Percentiles rank a stretch among this genome's conserved stretches.
Evolutionary conservation across 2,113 vertebrate species (phyloP).

Genomic region (Hydropotes inermis): DNA sequence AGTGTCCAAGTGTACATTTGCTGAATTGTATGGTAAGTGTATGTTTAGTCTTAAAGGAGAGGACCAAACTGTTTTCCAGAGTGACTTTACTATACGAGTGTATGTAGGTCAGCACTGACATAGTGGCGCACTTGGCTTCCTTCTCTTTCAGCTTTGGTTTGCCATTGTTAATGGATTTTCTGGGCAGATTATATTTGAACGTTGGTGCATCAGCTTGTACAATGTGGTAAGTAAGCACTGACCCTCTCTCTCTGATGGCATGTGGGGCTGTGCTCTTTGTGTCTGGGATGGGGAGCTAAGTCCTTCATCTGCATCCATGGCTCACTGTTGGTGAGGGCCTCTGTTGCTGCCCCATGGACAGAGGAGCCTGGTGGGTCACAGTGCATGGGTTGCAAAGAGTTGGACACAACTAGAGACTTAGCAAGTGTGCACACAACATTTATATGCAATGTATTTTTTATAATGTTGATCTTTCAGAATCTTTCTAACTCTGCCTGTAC

Average conservation of each 20-base stretch:
- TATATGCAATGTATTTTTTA: neutral
- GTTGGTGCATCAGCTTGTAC: slow-evolving; percentile 98
- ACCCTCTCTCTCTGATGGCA: slow-evolving; percentile 28
- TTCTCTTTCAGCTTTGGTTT: slow-evolving; percentile 96
- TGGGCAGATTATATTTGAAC: slow-evolving; percentile 98
- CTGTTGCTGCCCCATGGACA: slow-evolving; percentile 1
- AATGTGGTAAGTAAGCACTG: slow-evolving; percentile 92
- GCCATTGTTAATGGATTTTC: slow-evolving; percentile 99
- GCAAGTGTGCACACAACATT: neutral
- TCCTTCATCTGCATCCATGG: slow-evolving; percentile 55
- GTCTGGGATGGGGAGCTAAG: slow-evolving; percentile 65
- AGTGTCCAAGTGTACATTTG: neutral
- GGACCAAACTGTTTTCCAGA: neutral
- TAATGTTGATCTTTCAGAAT: neutral
- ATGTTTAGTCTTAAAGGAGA: neutral
- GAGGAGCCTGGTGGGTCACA: neutral
- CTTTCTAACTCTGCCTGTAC: neutral
- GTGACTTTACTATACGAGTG: neutral
- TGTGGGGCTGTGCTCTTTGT: slow-evolving; percentile 58
- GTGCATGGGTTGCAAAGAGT: neutral
- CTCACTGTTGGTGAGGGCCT: slow-evolving; percentile 42
- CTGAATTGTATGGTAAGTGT: neutral
- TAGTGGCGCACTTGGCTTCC: slow-evolving; percentile 43
- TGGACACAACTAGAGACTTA: neutral
- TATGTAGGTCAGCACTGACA: neutral